Percentiles rank a stretch among this genome's conserved stretches.
phyloP scores from a whole-genome alignment of 2,113 vertebrate genomes.

The Rafetus swinhoei region DNA sequence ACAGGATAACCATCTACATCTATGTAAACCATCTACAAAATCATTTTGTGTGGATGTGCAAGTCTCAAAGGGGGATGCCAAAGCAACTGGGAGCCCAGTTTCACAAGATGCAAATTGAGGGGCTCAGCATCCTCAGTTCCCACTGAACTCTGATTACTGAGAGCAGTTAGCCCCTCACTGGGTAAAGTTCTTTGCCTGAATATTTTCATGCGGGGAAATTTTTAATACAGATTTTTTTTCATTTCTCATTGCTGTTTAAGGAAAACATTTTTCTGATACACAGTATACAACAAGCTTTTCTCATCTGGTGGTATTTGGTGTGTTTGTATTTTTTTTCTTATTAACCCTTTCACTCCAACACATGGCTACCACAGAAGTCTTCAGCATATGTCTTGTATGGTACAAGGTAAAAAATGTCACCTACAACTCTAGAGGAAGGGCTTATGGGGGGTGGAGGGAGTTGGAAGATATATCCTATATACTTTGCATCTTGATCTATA shows the following conservation, averaged over 20 bases:
- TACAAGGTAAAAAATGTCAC: rapidly evolving
- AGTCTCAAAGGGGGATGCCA: background rate
- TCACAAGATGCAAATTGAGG: background rate
- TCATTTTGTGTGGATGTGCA: background rate
- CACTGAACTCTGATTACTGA: background rate
- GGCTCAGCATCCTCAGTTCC: background rate
- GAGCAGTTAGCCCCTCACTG: background rate
- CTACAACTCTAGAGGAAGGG: background rate
- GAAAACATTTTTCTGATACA: background rate
- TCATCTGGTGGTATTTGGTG: background rate
- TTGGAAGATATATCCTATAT: background rate
- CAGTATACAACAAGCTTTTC: background rate
- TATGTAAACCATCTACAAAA: background rate
- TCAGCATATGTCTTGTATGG: background rate
- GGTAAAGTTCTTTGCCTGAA: background rate
- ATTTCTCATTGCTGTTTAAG: background rate
- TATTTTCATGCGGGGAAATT: background rate
- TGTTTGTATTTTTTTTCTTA: rapidly evolving
- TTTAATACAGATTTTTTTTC: background rate
- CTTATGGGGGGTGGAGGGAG: too few relatives aligned
- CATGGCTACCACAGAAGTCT: background rate
- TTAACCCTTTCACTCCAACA: background rate
- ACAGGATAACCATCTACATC: background rate
- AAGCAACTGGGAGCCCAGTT: background rate
- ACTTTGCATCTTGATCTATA: background rate